Base-by-base conservation (phyloP, 2,888 invertebrate genomes). In the Hedychridium roseum region DNA sequence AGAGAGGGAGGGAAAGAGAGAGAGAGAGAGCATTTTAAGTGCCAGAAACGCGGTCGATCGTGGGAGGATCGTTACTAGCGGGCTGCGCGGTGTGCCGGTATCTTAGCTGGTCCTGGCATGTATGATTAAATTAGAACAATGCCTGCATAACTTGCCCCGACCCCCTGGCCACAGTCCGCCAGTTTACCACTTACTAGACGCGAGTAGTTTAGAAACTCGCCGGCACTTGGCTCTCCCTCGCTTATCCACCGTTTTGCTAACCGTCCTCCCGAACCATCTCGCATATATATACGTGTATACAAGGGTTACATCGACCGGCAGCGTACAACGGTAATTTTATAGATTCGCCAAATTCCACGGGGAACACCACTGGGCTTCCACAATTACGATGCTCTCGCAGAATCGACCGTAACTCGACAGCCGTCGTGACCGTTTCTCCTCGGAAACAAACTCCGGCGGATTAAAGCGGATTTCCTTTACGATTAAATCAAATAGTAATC, bases 51-150 rank as follows among this genome's bases (percentile, higher is more conserved):
- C 5, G 35, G 48, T 49, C 46, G 46, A 54, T 55, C 42, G 54
- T 45, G 46, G 34, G 34, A 42, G 39, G 56, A 36, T 55, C 39
- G 60, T 51, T 57, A 51, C 50, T 51, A 38, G 42, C 39, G 50
- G 47, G 45, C 50, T 54, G 56, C 30, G 50, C 44, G 21, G 44
- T 36, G 48, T 51, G 51, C 37, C 52, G 49, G 50, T 63, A 66
- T 65, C 65, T 60, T 54, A 40, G 50, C 50, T 60, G 67, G 53
- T 61, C 53, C 58, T 66, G 66, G 68, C 64, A 61, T 65, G 64
- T 67, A 65, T 68, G 68, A 71, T 73, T 73, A 71, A 73, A 73
- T 73, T 73, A 72, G 69, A 71, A 69, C 73, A 71, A 68, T 72
- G 70, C 70, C 66, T 59, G 64, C 68, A 63, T 62, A 68, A 66